Base-by-base conservation (phyloP, 1,140 invertebrate genomes). In the Rhagoletis zephyria region DNA sequence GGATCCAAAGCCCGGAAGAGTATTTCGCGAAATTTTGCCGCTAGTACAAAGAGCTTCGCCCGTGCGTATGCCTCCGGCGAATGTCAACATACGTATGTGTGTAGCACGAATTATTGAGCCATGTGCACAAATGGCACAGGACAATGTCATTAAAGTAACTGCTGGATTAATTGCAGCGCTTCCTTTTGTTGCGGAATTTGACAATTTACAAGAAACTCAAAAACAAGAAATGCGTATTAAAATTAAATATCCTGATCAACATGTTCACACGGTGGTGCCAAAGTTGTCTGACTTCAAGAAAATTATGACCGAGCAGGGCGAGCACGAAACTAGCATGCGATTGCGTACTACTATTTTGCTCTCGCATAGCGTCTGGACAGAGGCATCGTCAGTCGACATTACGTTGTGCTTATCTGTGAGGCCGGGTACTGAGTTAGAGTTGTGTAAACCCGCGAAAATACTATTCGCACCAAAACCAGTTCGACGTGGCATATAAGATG, bases 211-310 rank as follows among this genome's bases (percentile, higher is more conserved):
- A 40, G 95, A 97, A 81, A 88, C 92, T 94, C 96, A 3, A 93
- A 93, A 87, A 94, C 95, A 90, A 19, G 90, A 93, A 87, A 94
- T 99, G 85, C 94, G 97, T 87, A 95, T 99, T 48, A 96, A 96
- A 93, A 95, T 98, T 16, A 96, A 97, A 89, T 98, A 98, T 94
- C 98, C 98, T 3, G 98, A 99, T 94, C 97, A 98, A 91, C 96
- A 96, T 90, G 95, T 95, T 40, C 97, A 98, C 92, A 94, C 98
- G 60, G 94, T 98, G 51, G 94, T 97, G 87, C 97, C 97, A 0
- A 94, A 95, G 88, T 94, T 95, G 19, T 95, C 95, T 61, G 96
- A 97, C 91, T 93, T 97, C 77, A 94, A 95, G 51, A 94, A 89
- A 42, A 92, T 93, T 30, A 92, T 93, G 90, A 92, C 90, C 4